These are phyloP conservation scores for Setophaga kirtlandii DNA, from an alignment of 2,113 vertebrate species.

Conservation along the genomic window DNA sequence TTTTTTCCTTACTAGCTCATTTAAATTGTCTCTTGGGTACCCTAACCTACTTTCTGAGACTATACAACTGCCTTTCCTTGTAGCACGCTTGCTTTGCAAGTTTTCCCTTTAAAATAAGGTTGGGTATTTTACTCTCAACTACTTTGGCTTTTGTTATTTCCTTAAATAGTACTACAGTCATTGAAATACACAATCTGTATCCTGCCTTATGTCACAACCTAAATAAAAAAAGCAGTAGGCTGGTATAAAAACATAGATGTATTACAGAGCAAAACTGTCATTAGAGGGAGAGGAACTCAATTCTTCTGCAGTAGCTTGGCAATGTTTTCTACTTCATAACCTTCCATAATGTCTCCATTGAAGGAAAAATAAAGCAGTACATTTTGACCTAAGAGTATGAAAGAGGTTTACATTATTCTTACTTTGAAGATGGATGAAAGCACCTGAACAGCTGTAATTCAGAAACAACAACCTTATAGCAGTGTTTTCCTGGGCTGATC, in stretches of 20 bases:
- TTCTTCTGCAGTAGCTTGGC: neutral
- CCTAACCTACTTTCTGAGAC: slow-evolving; percentile 60
- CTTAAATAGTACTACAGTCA: neutral
- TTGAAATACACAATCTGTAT: slow-evolving; percentile 9
- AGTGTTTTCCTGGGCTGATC: neutral
- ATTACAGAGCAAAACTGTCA: neutral
- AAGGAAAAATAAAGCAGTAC: slow-evolving; percentile 4
- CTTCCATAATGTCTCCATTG: neutral
- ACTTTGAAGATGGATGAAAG: neutral
- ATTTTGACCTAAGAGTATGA: neutral
- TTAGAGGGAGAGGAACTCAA: neutral
- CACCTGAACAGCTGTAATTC: neutral
- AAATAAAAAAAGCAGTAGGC: neutral
- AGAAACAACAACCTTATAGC: neutral
- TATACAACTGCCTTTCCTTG: neutral
- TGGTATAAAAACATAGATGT: neutral
- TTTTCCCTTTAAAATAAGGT: neutral
- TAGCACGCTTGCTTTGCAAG: neutral
- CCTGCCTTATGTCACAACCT: neutral
- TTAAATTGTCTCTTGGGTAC: slow-evolving; percentile 47
- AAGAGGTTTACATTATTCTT: neutral
- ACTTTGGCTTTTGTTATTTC: neutral
- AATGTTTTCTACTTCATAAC: neutral
- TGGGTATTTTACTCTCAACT: slow-evolving; percentile 18
- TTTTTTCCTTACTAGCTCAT: slow-evolving; percentile 50